Evolutionary conservation across 2,888 invertebrate species (phyloP).

Genomic region (Oscheius sp.): DNA sequence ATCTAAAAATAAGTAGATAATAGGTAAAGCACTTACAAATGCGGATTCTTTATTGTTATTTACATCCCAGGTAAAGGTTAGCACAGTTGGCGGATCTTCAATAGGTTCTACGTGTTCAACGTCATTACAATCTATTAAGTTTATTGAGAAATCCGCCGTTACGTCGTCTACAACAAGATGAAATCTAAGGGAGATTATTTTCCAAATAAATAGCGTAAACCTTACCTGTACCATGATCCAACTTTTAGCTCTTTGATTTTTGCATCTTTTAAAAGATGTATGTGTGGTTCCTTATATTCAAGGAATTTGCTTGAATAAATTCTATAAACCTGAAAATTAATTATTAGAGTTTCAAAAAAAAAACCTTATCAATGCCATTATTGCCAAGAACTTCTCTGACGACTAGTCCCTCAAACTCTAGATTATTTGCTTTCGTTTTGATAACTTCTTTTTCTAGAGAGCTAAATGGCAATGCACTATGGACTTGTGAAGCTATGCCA

Average conservation of each 20-base stretch:
- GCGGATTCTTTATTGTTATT: background rate
- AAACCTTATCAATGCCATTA: background rate
- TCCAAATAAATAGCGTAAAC: background rate
- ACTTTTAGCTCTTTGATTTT: background rate
- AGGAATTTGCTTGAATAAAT: background rate
- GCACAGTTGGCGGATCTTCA: too few species aligned
- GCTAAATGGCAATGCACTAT: background rate
- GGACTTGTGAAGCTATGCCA: background rate
- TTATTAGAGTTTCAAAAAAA: too few species aligned
- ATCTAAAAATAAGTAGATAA: background rate
- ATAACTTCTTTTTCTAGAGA: background rate
- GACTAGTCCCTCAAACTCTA: background rate
- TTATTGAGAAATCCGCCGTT: too few species aligned
- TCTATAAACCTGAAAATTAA: background rate
- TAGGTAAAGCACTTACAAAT: background rate
- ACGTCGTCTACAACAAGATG: too few species aligned
- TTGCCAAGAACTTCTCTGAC: background rate
- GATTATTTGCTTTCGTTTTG: background rate
- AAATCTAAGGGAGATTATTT: background rate
- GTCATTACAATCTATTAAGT: too few species aligned
- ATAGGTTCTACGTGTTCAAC: background rate
- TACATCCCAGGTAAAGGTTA: too few species aligned
- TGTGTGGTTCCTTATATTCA: background rate
- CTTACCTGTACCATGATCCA: background rate
- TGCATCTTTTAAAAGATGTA: background rate